Conservation (phyloP, 2,113 vertebrate species). For the Mobula hypostoma region DNA sequence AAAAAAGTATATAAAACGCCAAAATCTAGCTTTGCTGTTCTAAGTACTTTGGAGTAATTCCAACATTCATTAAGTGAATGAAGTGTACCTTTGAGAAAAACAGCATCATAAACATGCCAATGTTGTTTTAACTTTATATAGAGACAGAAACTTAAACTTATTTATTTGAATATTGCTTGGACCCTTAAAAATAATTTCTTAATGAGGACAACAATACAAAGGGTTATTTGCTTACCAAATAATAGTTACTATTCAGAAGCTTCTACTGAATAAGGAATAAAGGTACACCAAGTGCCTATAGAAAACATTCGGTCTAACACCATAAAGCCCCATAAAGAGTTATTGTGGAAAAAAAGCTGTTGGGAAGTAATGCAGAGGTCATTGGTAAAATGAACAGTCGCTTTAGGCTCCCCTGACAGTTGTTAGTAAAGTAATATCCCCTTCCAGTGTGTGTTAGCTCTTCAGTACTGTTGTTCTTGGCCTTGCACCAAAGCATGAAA, state of each 20-base stretch:
- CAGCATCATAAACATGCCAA: neutral
- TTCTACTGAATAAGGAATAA: neutral
- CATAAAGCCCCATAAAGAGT: neutral
- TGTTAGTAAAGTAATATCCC: slow-evolving; percentile 32
- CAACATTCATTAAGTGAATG: neutral
- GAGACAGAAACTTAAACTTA: neutral
- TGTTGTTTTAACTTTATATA: slow-evolving; percentile 1
- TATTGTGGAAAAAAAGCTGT: neutral
- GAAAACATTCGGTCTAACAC: neutral
- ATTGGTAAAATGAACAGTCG: slow-evolving; percentile 18
- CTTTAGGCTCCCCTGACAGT: slow-evolving; percentile 17
- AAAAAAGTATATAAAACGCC: neutral
- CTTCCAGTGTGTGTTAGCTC: slow-evolving; percentile 14
- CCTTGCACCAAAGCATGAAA: slow-evolving; percentile 1
- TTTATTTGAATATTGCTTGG: neutral
- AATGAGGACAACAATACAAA: neutral
- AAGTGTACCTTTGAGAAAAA: neutral
- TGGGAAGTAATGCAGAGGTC: slow-evolving; percentile 23
- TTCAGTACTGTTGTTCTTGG: slow-evolving; percentile 22
- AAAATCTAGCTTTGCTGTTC: neutral
- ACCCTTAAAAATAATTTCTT: neutral
- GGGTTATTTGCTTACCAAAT: neutral
- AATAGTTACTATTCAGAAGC: neutral
- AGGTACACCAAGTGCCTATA: neutral
- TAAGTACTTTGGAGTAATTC: neutral